A percentile compares a stretch with the other conserved stretches of the same genome.
Conservation (phyloP, 2,113 vertebrate genomes). For the Chaetorhynchus papuensis region DNA sequence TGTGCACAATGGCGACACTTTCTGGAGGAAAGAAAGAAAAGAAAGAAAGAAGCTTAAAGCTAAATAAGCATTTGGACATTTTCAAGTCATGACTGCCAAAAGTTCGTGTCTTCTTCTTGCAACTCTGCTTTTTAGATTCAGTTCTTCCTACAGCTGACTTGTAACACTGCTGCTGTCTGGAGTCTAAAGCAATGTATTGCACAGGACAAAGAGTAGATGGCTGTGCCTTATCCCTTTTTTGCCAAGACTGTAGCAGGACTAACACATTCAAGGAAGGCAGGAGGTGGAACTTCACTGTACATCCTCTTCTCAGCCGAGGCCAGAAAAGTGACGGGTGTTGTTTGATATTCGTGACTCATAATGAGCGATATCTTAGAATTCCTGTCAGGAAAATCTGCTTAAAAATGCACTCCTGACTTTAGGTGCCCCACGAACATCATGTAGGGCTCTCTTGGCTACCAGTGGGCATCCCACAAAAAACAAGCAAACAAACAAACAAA, state of each 20-base stretch:
- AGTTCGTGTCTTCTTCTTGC: not conserved
- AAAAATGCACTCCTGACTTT: not conserved
- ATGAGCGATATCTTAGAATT: not conserved
- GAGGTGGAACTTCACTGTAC: not conserved
- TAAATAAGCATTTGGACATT: not conserved
- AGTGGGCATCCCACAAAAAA: not conserved
- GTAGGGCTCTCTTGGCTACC: not conserved
- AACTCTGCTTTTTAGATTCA: not conserved
- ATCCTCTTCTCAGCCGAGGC: not conserved
- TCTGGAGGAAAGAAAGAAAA: not conserved
- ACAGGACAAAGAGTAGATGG: not conserved
- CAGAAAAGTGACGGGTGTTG: not conserved
- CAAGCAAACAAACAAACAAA: not conserved
- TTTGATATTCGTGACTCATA: not conserved
- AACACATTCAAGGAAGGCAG: fast-evolving
- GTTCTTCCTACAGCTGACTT: not conserved
- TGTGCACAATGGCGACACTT: not conserved
- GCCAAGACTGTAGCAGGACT: not conserved
- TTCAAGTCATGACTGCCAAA: not conserved
- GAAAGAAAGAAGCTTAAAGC: not conserved
- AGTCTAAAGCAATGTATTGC: not conserved
- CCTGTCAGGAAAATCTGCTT: not conserved
- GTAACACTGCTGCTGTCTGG: not conserved
- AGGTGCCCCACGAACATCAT: not conserved
- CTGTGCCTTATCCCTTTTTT: not conserved